Percentiles rank a stretch among this genome's conserved stretches.
Conservation (phyloP, 2,888 invertebrate species). For the Ophion slaviceki region DNA sequence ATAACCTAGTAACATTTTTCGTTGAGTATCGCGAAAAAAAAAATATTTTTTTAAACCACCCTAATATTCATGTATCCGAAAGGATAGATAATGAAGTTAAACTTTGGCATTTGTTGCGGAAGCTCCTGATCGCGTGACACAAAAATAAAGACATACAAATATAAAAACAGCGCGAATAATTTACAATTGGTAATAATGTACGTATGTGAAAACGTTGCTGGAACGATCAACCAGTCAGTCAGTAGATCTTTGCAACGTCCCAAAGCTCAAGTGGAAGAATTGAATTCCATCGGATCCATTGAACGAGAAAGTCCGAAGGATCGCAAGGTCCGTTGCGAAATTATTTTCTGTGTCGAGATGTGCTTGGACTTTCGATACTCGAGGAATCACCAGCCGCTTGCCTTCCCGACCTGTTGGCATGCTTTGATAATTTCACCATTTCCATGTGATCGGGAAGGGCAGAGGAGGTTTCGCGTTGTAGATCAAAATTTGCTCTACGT, state of each 20-base stretch:
- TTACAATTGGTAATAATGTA: background rate
- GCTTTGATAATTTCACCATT: conserved; percentile 38
- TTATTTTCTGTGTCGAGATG: conserved; percentile 44
- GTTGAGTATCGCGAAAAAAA: too few species aligned
- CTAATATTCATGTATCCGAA: background rate
- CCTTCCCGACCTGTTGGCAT: background rate
- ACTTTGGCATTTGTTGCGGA: conserved; percentile 52
- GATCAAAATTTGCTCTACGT: conserved; percentile 60
- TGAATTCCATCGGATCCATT: background rate
- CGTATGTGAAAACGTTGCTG: background rate
- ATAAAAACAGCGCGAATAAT: background rate
- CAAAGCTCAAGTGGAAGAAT: background rate
- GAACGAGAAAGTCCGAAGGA: background rate
- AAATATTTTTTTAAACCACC: too few species aligned
- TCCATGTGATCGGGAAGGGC: conserved; percentile 46
- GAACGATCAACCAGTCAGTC: background rate
- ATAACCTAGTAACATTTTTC: too few species aligned
- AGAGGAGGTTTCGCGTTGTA: conserved; percentile 42
- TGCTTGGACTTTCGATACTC: conserved; percentile 31
- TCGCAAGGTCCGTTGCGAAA: background rate
- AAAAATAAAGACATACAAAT: background rate
- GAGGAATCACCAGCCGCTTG: conserved; percentile 24
- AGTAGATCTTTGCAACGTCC: too few species aligned
- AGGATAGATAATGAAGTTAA: conserved; percentile 11
- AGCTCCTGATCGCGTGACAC: background rate